These are phyloP conservation scores for Lasioglossum morio DNA, from an alignment of 2,888 invertebrate genomes.

Conservation along the genomic window DNA sequence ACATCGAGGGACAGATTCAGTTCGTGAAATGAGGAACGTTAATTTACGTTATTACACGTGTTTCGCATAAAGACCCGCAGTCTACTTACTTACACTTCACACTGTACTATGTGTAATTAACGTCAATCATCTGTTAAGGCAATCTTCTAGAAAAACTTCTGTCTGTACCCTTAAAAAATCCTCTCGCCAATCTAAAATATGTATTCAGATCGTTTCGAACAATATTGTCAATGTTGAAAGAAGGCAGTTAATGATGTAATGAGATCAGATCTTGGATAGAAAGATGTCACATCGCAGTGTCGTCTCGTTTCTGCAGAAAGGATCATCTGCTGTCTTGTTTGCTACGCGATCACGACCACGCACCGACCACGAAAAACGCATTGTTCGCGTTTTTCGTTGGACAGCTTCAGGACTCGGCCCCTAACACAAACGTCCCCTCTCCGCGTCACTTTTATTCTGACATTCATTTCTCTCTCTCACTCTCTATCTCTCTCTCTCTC, in stretches of 20 bases:
- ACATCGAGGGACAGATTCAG: too few relatives aligned
- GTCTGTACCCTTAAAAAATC: neutral
- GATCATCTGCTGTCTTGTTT: neutral
- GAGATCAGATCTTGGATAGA: neutral
- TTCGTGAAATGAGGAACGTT: too few relatives aligned
- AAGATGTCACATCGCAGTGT: neutral
- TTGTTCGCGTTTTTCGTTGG: neutral
- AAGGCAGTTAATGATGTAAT: neutral
- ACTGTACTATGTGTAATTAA: too few relatives aligned
- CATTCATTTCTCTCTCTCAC: neutral
- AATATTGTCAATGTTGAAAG: neutral
- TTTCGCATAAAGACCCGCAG: too few relatives aligned
- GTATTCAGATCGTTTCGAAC: neutral
- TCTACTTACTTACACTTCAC: too few relatives aligned
- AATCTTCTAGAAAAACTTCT: too few relatives aligned
- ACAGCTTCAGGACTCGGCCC: conserved; percentile 18
- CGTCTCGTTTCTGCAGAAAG: neutral
- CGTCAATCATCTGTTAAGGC: too few relatives aligned
- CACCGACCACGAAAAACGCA: neutral
- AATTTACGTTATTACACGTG: too few relatives aligned
- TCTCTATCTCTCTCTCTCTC: neutral
- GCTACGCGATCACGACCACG: neutral
- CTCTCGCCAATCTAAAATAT: neutral
- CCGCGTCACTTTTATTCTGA: neutral
- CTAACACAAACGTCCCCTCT: neutral